Base-by-base conservation (phyloP, 1,140 invertebrate genomes). In the Trachelipus rathkii region DNA sequence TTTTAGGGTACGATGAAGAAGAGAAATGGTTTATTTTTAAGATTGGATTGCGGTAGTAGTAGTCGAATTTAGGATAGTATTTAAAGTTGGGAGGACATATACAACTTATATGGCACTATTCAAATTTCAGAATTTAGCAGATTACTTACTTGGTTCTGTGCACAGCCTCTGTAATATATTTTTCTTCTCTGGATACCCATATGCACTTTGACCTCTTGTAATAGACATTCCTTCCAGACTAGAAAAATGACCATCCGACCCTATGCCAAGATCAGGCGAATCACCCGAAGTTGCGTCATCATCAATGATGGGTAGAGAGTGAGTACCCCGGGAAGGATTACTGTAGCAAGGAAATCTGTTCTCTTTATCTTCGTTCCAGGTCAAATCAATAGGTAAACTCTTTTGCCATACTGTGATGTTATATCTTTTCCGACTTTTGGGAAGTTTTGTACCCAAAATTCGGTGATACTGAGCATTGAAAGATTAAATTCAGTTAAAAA, bases 181-280 rank as follows among this genome's bases (percentile, higher is more conserved):
- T 60, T 60, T 8, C 50, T 60, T 19, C 50, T 60, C 19, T 2
- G 11, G 19, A 8, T 15, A 3, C 1, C 33, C 33, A 33, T 60
- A 2, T 19, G 11, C 1, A 2, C 11, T 60, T 13, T 15, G 50
- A 13, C 50, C 19, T 19, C 50, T 13, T 15, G 11, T 60, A 60
- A 13, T 19, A 15, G 11, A 13, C 19, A 60, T 83, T 83, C 80
- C 46, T 83, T 89, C 88, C 45, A 88, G 84, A 79, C 87, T 89
- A 0, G 87, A 88, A 74, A 87, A 86, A 33, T 88, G 84, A 24
- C 88, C 86, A 81, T 91, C 90, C 81, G 90, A 91, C 82, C 91
- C 90, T 71, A 92, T 91, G 4, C 90, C 91, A 70, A 92, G 85
- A 85, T 91, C 90, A 0, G 90, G 90, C 3, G 90, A 91, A 46